Evolutionary conservation across 2,888 invertebrate species (phyloP).

Genomic region (Pachymerium ferrugineum): DNA sequence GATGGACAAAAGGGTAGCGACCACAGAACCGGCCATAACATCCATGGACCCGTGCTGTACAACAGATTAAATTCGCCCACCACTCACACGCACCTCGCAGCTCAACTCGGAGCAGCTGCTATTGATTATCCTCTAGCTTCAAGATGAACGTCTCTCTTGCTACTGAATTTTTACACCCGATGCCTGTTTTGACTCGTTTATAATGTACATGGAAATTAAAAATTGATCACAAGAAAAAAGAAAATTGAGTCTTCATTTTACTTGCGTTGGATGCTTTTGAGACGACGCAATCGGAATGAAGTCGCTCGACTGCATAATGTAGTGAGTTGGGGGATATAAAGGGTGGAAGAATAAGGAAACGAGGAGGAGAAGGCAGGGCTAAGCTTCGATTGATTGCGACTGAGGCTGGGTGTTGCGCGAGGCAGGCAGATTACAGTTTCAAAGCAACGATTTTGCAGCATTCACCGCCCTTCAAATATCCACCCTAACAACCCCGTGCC

Average conservation of each 20-base stretch:
- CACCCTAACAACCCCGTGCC: slow-evolving; percentile 16
- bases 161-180: not conserved
- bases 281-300: not conserved
- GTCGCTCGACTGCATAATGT: slow-evolving; percentile 25
- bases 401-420: slow-evolving; percentile 20
- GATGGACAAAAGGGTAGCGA: slow-evolving; percentile 22
- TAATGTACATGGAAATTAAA: not conserved
- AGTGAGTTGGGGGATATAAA: slow-evolving; percentile 19
- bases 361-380: slow-evolving; percentile 27
- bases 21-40: slow-evolving; percentile 27
- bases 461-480: slow-evolving; percentile 21
- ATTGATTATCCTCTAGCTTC: slow-evolving; percentile 17
- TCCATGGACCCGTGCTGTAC: slow-evolving; percentile 20
- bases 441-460: slow-evolving; percentile 27
- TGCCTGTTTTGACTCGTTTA: not conserved
- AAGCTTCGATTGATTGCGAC: slow-evolving; percentile 27
- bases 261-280: not conserved
- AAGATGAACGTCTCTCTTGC: not conserved
- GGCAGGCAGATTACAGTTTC: slow-evolving; percentile 24
- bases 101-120: slow-evolving; percentile 13
- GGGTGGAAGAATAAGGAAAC: slow-evolving; percentile 17
- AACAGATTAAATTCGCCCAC: slow-evolving; percentile 24
- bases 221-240: slow-evolving; percentile 6
- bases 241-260: not conserved
- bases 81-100: not conserved